Conservation (phyloP, 2,113 vertebrate species). For the Myanophis thanlyinensis region DNA sequence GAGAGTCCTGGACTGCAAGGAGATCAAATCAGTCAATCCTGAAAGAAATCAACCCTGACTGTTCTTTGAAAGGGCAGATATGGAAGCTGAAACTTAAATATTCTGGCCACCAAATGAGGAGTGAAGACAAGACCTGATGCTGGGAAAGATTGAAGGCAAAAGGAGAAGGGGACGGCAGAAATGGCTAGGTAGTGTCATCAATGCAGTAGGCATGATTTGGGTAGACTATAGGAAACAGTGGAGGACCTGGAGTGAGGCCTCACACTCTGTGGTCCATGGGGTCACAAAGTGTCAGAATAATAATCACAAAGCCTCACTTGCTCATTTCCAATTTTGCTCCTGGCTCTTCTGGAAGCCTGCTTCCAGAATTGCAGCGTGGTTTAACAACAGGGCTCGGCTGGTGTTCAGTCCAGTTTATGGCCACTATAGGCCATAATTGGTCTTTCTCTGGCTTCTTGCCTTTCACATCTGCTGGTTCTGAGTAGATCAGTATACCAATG, state of each 20-base stretch:
- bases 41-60: not conserved
- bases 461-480: not conserved
- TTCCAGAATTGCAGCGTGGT: not conserved
- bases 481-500: not conserved
- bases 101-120: not conserved
- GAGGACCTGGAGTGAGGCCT: too few species aligned
- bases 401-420: not conserved
- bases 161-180: too few species aligned
- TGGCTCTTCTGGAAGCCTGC: not conserved
- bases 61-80: not conserved
- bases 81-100: not conserved
- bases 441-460: not conserved
- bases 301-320: not conserved
- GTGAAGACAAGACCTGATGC: not conserved
- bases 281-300: too few species aligned
- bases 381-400: not conserved
- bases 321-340: not conserved
- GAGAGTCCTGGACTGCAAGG: not conserved
- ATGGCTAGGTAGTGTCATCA: too few species aligned
- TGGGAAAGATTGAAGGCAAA: too few species aligned
- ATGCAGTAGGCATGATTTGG: too few species aligned
- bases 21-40: not conserved
- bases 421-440: not conserved
- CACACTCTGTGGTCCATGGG: too few species aligned
- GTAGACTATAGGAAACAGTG: too few species aligned